These are phyloP conservation scores for Diadegma fenestrale DNA, from an alignment of 2,888 invertebrate genomes.

Conservation along the genomic window DNA sequence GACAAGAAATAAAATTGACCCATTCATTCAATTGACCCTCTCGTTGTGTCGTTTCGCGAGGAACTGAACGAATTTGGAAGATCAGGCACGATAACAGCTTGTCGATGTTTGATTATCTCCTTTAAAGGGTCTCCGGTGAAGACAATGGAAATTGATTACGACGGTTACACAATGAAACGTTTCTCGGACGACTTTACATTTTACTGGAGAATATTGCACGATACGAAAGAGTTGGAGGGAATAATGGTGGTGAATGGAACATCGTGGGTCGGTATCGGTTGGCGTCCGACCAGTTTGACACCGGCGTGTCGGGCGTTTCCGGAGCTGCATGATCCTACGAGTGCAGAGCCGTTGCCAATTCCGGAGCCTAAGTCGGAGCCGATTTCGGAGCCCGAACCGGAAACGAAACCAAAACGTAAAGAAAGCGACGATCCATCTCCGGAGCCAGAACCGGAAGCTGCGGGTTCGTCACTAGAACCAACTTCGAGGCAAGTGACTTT, in stretches of 20 bases:
- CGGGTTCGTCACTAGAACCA: slow-evolving; percentile 60
- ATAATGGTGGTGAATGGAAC: slow-evolving; percentile 95
- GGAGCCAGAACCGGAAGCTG: slow-evolving; percentile 76
- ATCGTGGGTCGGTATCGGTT: slow-evolving; percentile 94
- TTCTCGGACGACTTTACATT: slow-evolving; percentile 91
- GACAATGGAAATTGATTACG: slow-evolving; percentile 90
- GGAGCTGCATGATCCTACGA: slow-evolving; percentile 86
- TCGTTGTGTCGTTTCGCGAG: not conserved
- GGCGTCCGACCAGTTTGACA: slow-evolving; percentile 92
- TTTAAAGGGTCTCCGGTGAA: slow-evolving; percentile 91
- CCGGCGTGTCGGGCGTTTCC: slow-evolving; percentile 94
- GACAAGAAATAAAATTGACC: not conserved
- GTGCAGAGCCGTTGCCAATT: slow-evolving; percentile 84
- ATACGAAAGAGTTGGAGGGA: slow-evolving; percentile 94
- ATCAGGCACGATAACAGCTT: not conserved
- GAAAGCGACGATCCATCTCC: slow-evolving; percentile 79
- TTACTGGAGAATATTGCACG: slow-evolving; percentile 94
- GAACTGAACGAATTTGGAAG: not conserved
- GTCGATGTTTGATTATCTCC: not conserved
- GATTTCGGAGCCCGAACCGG: slow-evolving; percentile 75
- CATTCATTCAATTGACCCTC: not conserved
- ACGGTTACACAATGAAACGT: slow-evolving; percentile 89
- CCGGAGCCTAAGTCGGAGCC: slow-evolving; percentile 83
- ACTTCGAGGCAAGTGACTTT: slow-evolving; percentile 46
- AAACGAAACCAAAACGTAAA: slow-evolving; percentile 64